These are phyloP conservation scores for Invenusta paracnida DNA, from an alignment of 2,888 invertebrate species.

Conservation along the genomic window DNA sequence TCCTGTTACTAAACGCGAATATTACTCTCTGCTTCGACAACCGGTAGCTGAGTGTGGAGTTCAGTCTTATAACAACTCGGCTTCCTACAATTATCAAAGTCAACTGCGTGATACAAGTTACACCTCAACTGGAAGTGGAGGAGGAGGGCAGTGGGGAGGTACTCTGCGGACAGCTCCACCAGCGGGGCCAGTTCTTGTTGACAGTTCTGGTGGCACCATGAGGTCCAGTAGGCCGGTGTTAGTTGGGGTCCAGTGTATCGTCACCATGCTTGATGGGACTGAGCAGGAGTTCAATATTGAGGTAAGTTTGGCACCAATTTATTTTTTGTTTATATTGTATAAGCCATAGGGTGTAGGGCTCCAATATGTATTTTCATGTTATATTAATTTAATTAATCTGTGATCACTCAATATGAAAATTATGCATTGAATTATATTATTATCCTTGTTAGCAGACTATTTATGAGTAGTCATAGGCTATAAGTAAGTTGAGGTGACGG, in stretches of 20 bases:
- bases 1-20: background rate
- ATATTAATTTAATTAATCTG: too few relatives aligned
- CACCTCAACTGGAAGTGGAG: background rate
- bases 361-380: too few relatives aligned
- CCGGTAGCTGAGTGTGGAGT: background rate
- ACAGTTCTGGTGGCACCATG: background rate
- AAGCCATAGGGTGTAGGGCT: too few relatives aligned
- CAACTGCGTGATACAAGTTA: background rate
- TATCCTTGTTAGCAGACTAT: too few relatives aligned
- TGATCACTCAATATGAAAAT: too few relatives aligned
- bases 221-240: background rate
- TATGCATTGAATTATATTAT: too few relatives aligned
- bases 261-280: constrained; percentile 37
- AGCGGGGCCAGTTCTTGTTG: background rate
- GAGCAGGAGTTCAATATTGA: constrained; percentile 33
- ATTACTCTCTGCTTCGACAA: background rate
- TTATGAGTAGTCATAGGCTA: too few relatives aligned
- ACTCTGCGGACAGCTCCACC: background rate
- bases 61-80: background rate
- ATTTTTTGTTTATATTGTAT: too few relatives aligned
- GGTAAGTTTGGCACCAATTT: too few relatives aligned
- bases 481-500: too few relatives aligned
- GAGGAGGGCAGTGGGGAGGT: background rate
- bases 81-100: too few relatives aligned
- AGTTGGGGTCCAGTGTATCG: constrained; percentile 24